Evolutionary conservation across 92 coral and sea anemone species (phyloP).

Genomic region (Meandrina meandrites): DNA sequence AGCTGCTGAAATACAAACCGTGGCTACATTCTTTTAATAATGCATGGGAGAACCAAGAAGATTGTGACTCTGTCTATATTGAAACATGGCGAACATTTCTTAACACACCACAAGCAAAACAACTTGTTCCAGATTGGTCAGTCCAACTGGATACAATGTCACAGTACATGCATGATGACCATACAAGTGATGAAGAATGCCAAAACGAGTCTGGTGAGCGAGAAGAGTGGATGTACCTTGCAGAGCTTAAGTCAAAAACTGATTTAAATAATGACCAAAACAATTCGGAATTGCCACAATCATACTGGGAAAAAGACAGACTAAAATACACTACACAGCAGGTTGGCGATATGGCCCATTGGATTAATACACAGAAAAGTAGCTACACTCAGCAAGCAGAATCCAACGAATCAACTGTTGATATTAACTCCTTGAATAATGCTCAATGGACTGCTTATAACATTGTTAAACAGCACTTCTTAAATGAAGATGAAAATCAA

Average conservation of each 20-base stretch:
- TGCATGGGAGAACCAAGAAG: slow-evolving; percentile 46
- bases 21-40: slow-evolving; percentile 48
- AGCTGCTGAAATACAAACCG: slow-evolving; percentile 46
- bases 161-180: slow-evolving; percentile 33
- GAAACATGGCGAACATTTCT: slow-evolving; percentile 33
- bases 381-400: neutral
- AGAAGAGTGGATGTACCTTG: slow-evolving; percentile 63
- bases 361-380: slow-evolving; percentile 53
- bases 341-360: slow-evolving; percentile 60
- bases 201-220: slow-evolving; percentile 31
- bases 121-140: slow-evolving; percentile 43
- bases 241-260: slow-evolving; percentile 45
- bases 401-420: neutral
- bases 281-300: neutral
- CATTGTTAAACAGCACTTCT: slow-evolving; percentile 42
- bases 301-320: slow-evolving; percentile 22
- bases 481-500: neutral
- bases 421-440: slow-evolving; percentile 20
- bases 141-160: slow-evolving; percentile 32
- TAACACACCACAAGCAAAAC: slow-evolving; percentile 30
- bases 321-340: slow-evolving; percentile 21
- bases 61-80: slow-evolving; percentile 48
- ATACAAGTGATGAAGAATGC: neutral
- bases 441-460: slow-evolving; percentile 57
- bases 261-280: neutral